Evolutionary conservation across 2,888 invertebrate species (phyloP).

Genomic region (Lycaena phlaeas): DNA sequence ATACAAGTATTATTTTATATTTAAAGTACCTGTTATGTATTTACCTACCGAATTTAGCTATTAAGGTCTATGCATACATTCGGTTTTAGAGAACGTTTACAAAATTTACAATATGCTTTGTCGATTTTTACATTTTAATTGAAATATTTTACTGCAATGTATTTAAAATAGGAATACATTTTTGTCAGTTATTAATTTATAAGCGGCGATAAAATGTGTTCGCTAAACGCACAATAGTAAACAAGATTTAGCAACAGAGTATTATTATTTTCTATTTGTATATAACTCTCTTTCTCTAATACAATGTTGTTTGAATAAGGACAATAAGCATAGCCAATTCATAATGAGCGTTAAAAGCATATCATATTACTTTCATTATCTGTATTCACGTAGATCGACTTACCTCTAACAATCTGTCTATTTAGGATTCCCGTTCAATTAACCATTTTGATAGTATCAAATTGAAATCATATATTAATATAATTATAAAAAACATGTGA

Average conservation of each 20-base stretch:
- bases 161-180: neutral
- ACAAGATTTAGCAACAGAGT: neutral
- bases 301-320: neutral
- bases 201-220: neutral
- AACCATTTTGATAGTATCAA: neutral
- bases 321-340: neutral
- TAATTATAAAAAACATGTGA: no score
- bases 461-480: neutral
- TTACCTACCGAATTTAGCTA: neutral
- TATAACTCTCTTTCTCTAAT: neutral
- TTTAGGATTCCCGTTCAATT: no score
- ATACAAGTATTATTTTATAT: conserved; percentile 51
- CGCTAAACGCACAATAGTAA: neutral
- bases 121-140: neutral
- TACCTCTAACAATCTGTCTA: no score
- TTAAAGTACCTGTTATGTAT: conserved; percentile 45
- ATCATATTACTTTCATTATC: no score
- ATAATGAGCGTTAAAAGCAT: neutral
- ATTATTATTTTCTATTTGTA: neutral
- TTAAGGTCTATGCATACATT: conserved; percentile 4
- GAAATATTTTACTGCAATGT: neutral
- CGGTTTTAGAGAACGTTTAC: neutral
- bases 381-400: no score
- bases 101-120: neutral
- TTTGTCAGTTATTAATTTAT: neutral